phyloP scores from a whole-genome alignment of 2,113 vertebrate genomes.

The Amblyopsis rosae region DNA sequence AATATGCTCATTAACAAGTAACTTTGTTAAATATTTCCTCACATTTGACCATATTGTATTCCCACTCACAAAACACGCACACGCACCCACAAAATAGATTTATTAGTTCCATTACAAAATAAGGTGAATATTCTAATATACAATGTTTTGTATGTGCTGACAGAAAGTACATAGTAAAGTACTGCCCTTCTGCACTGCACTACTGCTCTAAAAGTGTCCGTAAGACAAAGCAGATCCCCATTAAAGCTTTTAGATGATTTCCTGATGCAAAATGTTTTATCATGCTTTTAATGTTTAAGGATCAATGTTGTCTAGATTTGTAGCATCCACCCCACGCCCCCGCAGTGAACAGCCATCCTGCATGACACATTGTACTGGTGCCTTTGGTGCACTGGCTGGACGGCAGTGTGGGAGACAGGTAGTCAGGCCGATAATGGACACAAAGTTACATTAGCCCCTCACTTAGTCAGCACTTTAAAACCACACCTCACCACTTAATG shows the following conservation, averaged over 20 bases:
- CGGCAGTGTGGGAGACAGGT: constrained; percentile 49
- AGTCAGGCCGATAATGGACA: constrained; percentile 64
- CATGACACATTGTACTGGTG: constrained; percentile 25
- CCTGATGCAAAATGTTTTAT: constrained; percentile 69
- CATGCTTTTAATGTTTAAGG: constrained; percentile 55
- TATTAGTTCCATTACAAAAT: no score
- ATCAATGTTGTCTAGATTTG: constrained; percentile 76
- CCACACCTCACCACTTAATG: constrained; percentile 70
- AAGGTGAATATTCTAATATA: no score
- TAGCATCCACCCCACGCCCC: constrained; percentile 55
- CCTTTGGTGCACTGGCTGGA: constrained; percentile 15
- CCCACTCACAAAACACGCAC: no score
- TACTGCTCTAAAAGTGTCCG: constrained; percentile 11
- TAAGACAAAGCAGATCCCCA: constrained; percentile 30
- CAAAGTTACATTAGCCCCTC: constrained; percentile 67
- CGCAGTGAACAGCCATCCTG: constrained; percentile 54
- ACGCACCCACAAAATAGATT: no score
- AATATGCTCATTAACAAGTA: no score
- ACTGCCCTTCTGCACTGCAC: neutral
- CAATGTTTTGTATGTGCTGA: no score
- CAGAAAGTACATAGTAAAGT: no score
- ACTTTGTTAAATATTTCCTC: no score
- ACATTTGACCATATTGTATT: no score
- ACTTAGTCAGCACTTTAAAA: constrained; percentile 72
- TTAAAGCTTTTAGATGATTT: constrained; percentile 47